Percentiles rank a stretch among this genome's conserved stretches.
Conservation (phyloP, 2,888 invertebrate species). For the Tyria jacobaeae region DNA sequence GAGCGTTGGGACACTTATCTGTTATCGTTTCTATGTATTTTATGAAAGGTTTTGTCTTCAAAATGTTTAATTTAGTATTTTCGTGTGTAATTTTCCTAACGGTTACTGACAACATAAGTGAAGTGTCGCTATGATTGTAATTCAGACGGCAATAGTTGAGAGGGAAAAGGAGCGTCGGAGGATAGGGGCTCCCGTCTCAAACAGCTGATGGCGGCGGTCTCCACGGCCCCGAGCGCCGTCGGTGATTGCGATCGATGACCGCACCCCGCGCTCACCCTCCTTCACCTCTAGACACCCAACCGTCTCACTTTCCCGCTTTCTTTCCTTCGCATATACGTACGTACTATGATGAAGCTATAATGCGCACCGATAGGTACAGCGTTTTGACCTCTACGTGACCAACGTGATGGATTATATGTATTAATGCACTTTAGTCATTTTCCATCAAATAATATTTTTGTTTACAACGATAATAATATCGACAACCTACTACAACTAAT, state of each 20-base stretch:
- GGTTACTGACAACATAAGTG: slow-evolving; percentile 19
- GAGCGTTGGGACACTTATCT: slow-evolving; percentile 39
- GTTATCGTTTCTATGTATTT: slow-evolving; percentile 37
- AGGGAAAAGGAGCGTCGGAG: slow-evolving; percentile 40
- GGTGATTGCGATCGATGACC: slow-evolving; percentile 78
- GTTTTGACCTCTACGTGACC: slow-evolving; percentile 58
- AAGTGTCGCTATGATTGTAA: slow-evolving; percentile 32
- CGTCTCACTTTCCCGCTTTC: slow-evolving; percentile 80
- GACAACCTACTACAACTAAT: too few relatives aligned
- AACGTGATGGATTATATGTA: slow-evolving; percentile 57
- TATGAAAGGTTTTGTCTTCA: slow-evolving; percentile 1
- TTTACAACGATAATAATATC: too few relatives aligned
- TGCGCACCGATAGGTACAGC: slow-evolving; percentile 41
- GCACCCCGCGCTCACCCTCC: slow-evolving; percentile 70
- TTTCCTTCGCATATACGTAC: slow-evolving; percentile 64
- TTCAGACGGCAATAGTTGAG: slow-evolving; percentile 36
- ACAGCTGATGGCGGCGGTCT: slow-evolving; percentile 80
- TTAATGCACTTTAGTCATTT: background rate
- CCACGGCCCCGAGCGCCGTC: slow-evolving; percentile 65
- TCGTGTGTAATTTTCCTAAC: background rate
- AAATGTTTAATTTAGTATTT: background rate
- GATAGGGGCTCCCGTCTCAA: slow-evolving; percentile 57
- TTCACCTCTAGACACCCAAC: slow-evolving; percentile 69
- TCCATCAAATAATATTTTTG: too few relatives aligned
- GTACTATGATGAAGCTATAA: slow-evolving; percentile 41